Percentiles rank a stretch among this genome's conserved stretches.
Conservation (phyloP, 2,113 vertebrate species). For the Cheilinus undulatus region DNA sequence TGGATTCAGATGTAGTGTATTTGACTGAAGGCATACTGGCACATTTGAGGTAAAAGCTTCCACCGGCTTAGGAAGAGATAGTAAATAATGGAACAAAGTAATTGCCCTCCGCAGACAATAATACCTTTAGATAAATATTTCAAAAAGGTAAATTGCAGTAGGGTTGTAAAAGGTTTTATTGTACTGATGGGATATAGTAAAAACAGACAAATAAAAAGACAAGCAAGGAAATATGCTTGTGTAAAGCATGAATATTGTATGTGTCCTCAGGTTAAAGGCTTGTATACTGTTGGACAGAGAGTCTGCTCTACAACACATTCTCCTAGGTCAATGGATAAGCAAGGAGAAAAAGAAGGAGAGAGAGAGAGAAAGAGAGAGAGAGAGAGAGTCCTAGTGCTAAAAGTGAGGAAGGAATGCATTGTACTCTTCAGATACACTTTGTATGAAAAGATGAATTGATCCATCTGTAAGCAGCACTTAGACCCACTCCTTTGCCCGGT, state of each 20-base stretch:
- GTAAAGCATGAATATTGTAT: conserved; percentile 83
- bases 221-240: conserved; percentile 54
- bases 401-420: conserved; percentile 75
- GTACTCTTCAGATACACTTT: conserved; percentile 83
- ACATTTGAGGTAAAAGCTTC: conserved; percentile 74
- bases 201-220: conserved; percentile 80
- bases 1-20: conserved; percentile 59
- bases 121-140: conserved; percentile 85
- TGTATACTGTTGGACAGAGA: conserved; percentile 55
- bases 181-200: conserved; percentile 73
- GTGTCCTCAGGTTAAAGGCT: conserved; percentile 75
- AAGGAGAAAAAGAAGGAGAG: neutral
- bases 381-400: conserved; percentile 51
- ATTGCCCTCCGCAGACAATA: conserved; percentile 83
- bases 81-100: conserved; percentile 86
- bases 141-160: conserved; percentile 78
- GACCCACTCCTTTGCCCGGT: conserved; percentile 85
- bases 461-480: conserved; percentile 89
- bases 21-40: conserved; percentile 59
- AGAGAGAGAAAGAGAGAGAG: conserved; percentile 15
- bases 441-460: conserved; percentile 89
- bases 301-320: conserved; percentile 48
- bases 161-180: conserved; percentile 83
- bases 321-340: conserved; percentile 52
- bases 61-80: conserved; percentile 54